Conservation (phyloP, 1,140 invertebrate species). For the Drosophila repleta region DNA sequence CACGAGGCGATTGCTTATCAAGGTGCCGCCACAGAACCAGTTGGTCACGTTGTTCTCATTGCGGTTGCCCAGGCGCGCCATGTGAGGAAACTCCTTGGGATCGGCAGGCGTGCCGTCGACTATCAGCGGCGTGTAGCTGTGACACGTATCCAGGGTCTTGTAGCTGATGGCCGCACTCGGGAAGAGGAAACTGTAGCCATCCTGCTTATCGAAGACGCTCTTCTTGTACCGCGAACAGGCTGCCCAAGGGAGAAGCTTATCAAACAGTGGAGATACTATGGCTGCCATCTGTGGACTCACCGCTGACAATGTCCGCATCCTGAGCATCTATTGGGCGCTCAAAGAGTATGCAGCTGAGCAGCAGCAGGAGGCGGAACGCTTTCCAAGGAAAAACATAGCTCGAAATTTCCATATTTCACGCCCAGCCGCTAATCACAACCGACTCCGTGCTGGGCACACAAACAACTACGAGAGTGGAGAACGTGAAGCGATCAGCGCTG, state of each 20-base stretch:
- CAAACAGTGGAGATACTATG: background rate
- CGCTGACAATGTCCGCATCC: slow-evolving; percentile 19
- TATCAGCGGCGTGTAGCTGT: slow-evolving; percentile 55
- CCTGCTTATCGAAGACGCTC: slow-evolving; percentile 51
- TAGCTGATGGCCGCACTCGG: slow-evolving; percentile 25
- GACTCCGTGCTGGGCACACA: background rate
- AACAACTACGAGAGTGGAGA: background rate
- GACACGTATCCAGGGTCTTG: slow-evolving; percentile 56
- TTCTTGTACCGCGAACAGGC: slow-evolving; percentile 57
- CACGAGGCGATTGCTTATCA: slow-evolving; percentile 79
- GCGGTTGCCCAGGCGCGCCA: slow-evolving; percentile 74
- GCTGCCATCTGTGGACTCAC: background rate
- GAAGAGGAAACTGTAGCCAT: slow-evolving; percentile 46
- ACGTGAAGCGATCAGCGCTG: background rate
- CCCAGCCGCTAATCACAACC: slow-evolving; percentile 5
- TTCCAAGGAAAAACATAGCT: background rate
- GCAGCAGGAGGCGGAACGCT: background rate
- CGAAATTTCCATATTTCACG: background rate
- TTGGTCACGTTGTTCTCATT: slow-evolving; percentile 25
- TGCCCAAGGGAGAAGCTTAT: slow-evolving; percentile 9
- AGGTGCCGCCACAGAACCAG: slow-evolving; percentile 83
- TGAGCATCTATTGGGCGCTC: background rate
- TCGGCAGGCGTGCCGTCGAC: slow-evolving; percentile 57
- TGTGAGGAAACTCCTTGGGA: slow-evolving; percentile 82
- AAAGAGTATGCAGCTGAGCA: background rate